Evolutionary conservation across 2,888 invertebrate species (phyloP), one percentile per base, ranked within the genome.

Genomic region (Meandrusa payeni): DNA sequence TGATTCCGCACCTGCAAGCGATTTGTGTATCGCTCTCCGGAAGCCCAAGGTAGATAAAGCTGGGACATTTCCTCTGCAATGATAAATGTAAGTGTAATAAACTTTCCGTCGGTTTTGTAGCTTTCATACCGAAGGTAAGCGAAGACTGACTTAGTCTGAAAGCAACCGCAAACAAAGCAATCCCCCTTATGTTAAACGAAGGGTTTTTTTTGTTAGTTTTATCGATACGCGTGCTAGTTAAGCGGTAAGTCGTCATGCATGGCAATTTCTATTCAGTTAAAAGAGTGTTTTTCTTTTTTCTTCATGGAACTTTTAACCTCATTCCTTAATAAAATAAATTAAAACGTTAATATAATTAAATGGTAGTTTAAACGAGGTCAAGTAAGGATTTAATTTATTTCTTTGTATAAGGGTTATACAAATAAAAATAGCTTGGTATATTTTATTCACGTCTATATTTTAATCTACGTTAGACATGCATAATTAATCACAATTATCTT

Each of bases 61-160:
- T 92, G 92, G 55, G 93, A 93, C 82, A 95, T 91, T 89, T 95
- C 95, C 85, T 95, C 95, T 95, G 85, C 34, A 89, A 90, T 55
- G 46, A 24, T 33, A 26, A 28, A 37, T 4, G 4, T 3, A 15
- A 15, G 4, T 15, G 4, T 15, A 15, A 15, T 15, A 15, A 15
- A 15, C 15, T 15, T 15, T 15, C 15, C n/a, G n/a, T n/a, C n/a
- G n/a, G n/a, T n/a, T n/a, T 15, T 15, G 59, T 64, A 78, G 78
- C 76, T 69, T 70, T 71, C 80, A 74, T 72, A 74, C 52, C 72
- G 61, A 67, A 70, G 59, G 73, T 54, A 66, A 61, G 57, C 63
- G 62, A 57, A 61, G 67, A 70, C 80, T 77, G 77, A 76, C 74
- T 60, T 58, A 62, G 59, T 54, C 50, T 56, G 57, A 48, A 46